Percentiles rank a stretch among this genome's conserved stretches.
Evolutionary conservation across 2,888 invertebrate genomes (phyloP).

Genomic region (Conistra vaccinii): DNA sequence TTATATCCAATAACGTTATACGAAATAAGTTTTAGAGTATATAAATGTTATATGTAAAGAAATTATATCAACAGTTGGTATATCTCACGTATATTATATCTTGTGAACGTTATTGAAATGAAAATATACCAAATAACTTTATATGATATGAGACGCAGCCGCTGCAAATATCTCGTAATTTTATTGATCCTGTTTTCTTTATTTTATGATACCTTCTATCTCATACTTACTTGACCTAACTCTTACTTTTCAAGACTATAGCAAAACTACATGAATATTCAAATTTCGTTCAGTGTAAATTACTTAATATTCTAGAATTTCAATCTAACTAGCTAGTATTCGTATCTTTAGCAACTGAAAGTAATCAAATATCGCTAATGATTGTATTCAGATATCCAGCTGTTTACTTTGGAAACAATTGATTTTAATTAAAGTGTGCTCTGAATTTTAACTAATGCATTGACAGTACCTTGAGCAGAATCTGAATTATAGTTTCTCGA

Average conservation of each 20-base stretch:
- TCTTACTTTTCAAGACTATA: neutral
- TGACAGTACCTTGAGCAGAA: neutral
- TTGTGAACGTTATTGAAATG: no score
- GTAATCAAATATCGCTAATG: conserved; percentile 50
- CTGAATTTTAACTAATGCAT: conserved; percentile 14
- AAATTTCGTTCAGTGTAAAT: conserved; percentile 8
- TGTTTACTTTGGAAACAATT: conserved; percentile 37
- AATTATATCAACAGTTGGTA: no score
- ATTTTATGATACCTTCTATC: no score
- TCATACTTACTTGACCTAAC: neutral
- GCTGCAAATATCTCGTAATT: no score
- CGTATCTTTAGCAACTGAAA: conserved; percentile 13
- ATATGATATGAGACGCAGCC: no score
- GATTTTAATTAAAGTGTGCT: conserved; percentile 28
- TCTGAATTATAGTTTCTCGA: neutral
- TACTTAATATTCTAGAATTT: neutral
- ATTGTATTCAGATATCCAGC: conserved; percentile 41
- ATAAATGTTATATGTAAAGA: no score
- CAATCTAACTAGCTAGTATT: conserved; percentile 1
- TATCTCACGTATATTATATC: no score
- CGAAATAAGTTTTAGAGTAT: no score
- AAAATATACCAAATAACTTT: no score
- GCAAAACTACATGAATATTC: conserved; percentile 14
- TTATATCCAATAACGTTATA: no score
- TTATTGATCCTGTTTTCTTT: no score